These are phyloP conservation scores for Antheraea mylitta DNA, from an alignment of 1,140 invertebrate species.

Conservation along the genomic window DNA sequence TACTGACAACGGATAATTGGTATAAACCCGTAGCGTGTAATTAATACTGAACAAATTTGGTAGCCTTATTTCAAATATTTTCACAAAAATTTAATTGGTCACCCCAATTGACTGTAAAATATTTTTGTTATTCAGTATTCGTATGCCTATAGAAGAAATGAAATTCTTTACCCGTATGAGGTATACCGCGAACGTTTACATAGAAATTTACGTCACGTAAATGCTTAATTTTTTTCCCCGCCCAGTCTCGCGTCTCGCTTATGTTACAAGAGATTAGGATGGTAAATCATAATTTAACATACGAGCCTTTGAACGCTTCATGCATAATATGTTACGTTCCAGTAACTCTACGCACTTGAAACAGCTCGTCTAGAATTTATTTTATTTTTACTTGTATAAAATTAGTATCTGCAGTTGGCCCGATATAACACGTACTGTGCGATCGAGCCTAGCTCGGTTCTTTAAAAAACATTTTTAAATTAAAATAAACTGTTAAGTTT, in stretches of 20 bases:
- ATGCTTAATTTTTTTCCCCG: background rate
- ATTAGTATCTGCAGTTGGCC: too few relatives aligned
- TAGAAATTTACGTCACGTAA: constrained; percentile 1
- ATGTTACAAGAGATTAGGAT: background rate
- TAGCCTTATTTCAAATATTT: background rate
- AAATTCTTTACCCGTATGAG: constrained; percentile 22
- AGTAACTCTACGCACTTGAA: too few relatives aligned
- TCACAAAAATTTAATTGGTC: background rate
- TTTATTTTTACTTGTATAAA: too few relatives aligned
- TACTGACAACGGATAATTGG: too few relatives aligned
- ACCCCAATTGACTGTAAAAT: constrained; percentile 22
- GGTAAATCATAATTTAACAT: background rate
- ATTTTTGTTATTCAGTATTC: constrained; percentile 26
- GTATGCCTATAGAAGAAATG: constrained; percentile 26
- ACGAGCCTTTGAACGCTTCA: background rate
- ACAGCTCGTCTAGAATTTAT: too few relatives aligned
- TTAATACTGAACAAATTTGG: too few relatives aligned
- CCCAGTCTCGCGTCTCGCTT: background rate
- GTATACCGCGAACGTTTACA: background rate
- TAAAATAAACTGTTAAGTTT: too few relatives aligned
- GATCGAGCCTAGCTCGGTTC: too few relatives aligned
- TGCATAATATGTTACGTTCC: background rate
- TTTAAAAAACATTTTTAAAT: too few relatives aligned
- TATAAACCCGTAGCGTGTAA: too few relatives aligned
- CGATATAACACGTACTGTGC: too few relatives aligned